These are phyloP conservation scores for Oophaga sylvatica DNA, from an alignment of 2,797 vertebrate genomes.

Conservation along the genomic window DNA sequence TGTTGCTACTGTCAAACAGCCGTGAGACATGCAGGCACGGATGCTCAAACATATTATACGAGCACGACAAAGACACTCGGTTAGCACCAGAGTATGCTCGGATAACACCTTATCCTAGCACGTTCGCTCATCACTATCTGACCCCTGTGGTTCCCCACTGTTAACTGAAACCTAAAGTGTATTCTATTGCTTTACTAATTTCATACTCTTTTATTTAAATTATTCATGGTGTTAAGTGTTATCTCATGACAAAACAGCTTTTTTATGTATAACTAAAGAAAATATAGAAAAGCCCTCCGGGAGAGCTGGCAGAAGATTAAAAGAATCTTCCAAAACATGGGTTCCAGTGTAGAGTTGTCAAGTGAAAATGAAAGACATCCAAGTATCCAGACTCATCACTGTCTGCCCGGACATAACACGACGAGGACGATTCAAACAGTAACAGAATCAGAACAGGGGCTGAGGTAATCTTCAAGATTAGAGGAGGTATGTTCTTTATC, in stretches of 20 bases:
- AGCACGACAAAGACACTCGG: no score
- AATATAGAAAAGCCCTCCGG: conserved; percentile 70
- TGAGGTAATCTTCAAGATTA: no score
- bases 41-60: no score
- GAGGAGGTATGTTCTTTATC: conserved; percentile 2
- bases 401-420: conserved; percentile 58
- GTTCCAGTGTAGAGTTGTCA: conserved; percentile 47
- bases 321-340: conserved; percentile 54
- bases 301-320: conserved; percentile 66
- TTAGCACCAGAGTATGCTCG: no score
- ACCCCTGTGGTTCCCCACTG: no score
- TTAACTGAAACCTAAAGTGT: no score
- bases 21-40: no score
- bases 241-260: not conserved
- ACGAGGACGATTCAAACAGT: conserved; percentile 52
- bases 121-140: no score
- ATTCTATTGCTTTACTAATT: not conserved
- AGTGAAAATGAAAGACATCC: conserved; percentile 51
- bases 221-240: no score
- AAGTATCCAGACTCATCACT: conserved; percentile 32
- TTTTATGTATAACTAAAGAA: conserved; percentile 66
- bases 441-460: not conserved
- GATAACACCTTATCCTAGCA: no score
- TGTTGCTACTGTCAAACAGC: no score
- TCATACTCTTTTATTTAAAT: not conserved